These are phyloP conservation scores for Cosmorhoe ocellata DNA, from an alignment of 2,888 invertebrate genomes.

Conservation along the genomic window DNA sequence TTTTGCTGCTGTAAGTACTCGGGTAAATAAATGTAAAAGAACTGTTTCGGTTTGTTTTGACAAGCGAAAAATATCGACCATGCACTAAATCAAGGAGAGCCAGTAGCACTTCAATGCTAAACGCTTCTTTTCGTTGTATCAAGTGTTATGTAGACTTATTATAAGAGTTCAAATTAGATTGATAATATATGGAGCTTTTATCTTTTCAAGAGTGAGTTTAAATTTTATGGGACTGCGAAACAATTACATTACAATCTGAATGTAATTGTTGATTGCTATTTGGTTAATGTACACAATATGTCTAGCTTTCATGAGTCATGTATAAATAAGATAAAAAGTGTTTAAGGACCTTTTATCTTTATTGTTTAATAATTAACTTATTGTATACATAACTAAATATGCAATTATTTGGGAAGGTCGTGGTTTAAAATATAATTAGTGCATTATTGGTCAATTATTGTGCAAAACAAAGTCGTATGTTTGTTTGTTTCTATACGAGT, in stretches of 20 bases:
- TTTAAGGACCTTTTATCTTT: not conserved
- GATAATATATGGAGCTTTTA: too few species aligned
- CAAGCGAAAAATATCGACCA: constrained; percentile 29
- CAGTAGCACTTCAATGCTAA: constrained; percentile 23
- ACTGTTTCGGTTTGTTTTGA: constrained; percentile 14
- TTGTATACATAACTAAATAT: not conserved
- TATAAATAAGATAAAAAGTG: constrained; percentile 1
- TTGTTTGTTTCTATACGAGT: too few species aligned
- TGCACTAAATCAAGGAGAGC: constrained; percentile 27
- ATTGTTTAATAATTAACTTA: too few species aligned
- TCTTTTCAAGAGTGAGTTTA: too few species aligned
- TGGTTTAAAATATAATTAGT: constrained; percentile 4
- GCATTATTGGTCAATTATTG: constrained; percentile 8
- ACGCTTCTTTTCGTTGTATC: constrained; percentile 18
- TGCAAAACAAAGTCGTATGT: too few species aligned
- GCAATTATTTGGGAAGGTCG: constrained; percentile 1
- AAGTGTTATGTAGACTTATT: constrained; percentile 22
- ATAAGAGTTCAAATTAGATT: too few species aligned
- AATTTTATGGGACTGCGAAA: too few species aligned
- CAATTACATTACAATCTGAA: constrained; percentile 1
- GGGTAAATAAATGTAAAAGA: not conserved
- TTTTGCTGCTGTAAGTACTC: too few species aligned
- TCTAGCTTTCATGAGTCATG: not conserved
- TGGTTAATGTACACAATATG: not conserved
- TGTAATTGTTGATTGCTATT: constrained; percentile 1